Conservation (phyloP, 2,113 vertebrate species). For the Dolichallabes microphthalmus region DNA sequence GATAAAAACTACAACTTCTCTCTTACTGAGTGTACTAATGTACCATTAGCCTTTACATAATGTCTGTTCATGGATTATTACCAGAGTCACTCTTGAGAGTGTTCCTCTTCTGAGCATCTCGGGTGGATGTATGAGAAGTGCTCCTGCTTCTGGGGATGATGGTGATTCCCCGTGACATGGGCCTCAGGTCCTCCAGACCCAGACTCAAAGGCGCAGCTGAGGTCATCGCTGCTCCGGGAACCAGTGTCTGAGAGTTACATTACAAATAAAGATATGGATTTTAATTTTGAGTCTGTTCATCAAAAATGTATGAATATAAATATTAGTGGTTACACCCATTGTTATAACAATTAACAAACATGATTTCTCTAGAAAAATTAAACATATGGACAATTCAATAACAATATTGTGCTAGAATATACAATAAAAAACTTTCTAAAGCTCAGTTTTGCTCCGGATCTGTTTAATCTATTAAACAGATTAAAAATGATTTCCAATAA, state of each 20-base stretch:
- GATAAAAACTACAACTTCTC: not conserved
- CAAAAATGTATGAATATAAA: not conserved
- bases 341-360: not conserved
- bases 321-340: not conserved
- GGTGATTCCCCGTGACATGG: slow-evolving; percentile 34
- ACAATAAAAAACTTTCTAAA: not conserved
- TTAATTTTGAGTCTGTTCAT: not conserved
- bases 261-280: not conserved
- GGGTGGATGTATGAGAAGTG: slow-evolving; percentile 1
- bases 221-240: not conserved
- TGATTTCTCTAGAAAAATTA: not conserved
- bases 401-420: not conserved
- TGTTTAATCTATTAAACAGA: not conserved
- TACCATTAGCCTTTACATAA: not conserved
- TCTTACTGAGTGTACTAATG: not conserved
- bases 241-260: slow-evolving; percentile 7
- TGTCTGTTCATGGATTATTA: not conserved
- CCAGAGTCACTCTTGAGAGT: slow-evolving; percentile 44
- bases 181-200: slow-evolving; percentile 33
- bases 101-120: slow-evolving; percentile 17
- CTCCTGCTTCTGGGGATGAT: slow-evolving; percentile 50
- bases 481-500: not conserved
- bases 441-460: not conserved
- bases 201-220: not conserved
- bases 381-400: not conserved